Conservation (phyloP, 2,888 invertebrate species). For the Eurytoma adleriae region DNA sequence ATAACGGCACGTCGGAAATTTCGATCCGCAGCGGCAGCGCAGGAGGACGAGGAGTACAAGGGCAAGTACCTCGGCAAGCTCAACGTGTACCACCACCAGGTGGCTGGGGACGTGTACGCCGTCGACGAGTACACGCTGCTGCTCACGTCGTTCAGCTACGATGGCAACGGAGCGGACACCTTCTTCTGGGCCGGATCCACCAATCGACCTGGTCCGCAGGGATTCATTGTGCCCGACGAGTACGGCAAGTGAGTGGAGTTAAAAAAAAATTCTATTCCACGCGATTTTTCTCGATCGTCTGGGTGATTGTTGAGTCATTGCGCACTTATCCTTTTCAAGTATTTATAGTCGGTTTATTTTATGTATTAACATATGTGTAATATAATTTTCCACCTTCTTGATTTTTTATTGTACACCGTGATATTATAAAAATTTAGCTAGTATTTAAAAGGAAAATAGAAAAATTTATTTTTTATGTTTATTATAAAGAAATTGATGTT, state of each 20-base stretch:
- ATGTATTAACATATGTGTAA: background rate
- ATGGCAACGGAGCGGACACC: slow-evolving; percentile 93
- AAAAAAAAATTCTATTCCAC: too few species aligned
- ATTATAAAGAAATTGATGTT: too few species aligned
- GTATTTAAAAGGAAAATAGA: too few species aligned
- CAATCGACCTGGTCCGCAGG: slow-evolving; percentile 91
- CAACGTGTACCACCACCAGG: slow-evolving; percentile 95
- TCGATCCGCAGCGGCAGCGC: slow-evolving; percentile 62
- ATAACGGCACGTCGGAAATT: too few species aligned
- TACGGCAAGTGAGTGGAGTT: slow-evolving; percentile 84
- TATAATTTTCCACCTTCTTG: background rate
- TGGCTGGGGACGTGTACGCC: slow-evolving; percentile 92
- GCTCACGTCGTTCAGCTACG: slow-evolving; percentile 89
- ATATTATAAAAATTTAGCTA: too few species aligned
- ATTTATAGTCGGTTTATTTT: background rate
- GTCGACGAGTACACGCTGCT: slow-evolving; percentile 91
- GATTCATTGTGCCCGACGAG: slow-evolving; percentile 93
- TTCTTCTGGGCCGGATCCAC: slow-evolving; percentile 96
- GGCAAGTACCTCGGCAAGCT: slow-evolving; percentile 90
- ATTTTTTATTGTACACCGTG: background rate
- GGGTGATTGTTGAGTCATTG: too few species aligned
- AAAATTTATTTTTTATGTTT: too few species aligned
- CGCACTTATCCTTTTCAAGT: too few species aligned
- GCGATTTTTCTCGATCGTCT: too few species aligned
- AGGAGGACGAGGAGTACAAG: slow-evolving; percentile 84